Evolutionary conservation across 2,888 invertebrate species (phyloP).

Genomic region (Deilephila elpenor): DNA sequence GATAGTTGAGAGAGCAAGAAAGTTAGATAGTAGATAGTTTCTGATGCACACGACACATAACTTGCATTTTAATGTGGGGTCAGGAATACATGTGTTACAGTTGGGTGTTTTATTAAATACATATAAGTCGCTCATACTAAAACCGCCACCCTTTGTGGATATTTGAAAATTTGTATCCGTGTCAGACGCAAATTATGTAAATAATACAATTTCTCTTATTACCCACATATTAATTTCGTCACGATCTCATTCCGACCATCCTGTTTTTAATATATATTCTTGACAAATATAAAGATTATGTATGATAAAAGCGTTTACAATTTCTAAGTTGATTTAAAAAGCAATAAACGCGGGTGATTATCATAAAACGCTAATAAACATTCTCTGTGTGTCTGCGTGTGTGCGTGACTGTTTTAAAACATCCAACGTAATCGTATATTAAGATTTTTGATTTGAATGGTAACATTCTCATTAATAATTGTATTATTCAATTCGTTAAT

Average conservation of each 20-base stretch:
- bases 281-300: constrained; percentile 18
- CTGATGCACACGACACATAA: too few species aligned
- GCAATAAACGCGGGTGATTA: constrained; percentile 5
- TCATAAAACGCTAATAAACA: constrained; percentile 12
- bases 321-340: constrained; percentile 13
- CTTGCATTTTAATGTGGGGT: too few species aligned
- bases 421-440: background rate
- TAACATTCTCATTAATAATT: constrained; percentile 4
- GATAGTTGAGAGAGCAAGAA: too few species aligned
- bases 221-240: constrained; percentile 5
- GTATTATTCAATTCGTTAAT: too few species aligned
- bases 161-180: background rate
- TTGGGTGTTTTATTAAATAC: too few species aligned
- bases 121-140: too few species aligned
- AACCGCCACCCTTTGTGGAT: background rate
- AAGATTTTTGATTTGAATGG: constrained; percentile 1
- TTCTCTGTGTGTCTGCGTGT: constrained; percentile 1
- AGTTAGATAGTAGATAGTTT: too few species aligned
- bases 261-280: constrained; percentile 18
- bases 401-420: background rate
- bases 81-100: too few species aligned
- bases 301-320: constrained; percentile 19
- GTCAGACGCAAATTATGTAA: constrained; percentile 3
- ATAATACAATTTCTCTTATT: constrained; percentile 5
- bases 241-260: constrained; percentile 4